phyloP scores from a whole-genome alignment of 2,797 vertebrate species.

The Cossypha polioptera region DNA sequence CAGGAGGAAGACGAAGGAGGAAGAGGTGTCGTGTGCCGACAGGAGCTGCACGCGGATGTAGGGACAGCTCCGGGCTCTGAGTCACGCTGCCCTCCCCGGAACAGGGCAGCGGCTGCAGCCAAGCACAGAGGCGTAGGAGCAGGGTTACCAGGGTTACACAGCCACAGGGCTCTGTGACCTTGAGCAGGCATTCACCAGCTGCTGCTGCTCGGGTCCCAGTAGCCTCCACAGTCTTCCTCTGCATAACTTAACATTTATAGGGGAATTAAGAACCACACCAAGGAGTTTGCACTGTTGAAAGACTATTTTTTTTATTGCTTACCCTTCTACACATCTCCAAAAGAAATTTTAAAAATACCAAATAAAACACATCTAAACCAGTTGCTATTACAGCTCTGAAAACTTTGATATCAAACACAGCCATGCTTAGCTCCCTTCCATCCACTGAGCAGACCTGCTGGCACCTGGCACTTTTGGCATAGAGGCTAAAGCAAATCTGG shows the following conservation, averaged over 20 bases:
- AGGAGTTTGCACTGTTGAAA: background rate
- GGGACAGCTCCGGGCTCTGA: background rate
- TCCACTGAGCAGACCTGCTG: background rate
- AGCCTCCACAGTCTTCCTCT: background rate
- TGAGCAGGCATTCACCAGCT: background rate
- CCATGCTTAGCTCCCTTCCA: background rate
- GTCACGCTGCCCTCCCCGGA: background rate
- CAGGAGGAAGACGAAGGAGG: background rate
- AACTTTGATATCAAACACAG: background rate
- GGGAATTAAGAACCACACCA: background rate
- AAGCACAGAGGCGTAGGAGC: background rate
- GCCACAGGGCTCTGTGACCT: background rate
- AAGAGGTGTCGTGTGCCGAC: accelerated
- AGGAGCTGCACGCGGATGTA: accelerated
- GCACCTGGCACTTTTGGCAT: background rate
- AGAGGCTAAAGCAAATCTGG: background rate
- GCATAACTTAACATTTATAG: background rate
- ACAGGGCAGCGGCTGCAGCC: background rate
- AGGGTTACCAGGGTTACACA: accelerated
- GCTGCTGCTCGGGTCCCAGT: background rate
- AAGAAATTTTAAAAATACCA: background rate
- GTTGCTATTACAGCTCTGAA: background rate
- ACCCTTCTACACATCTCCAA: background rate
- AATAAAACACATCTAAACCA: background rate
- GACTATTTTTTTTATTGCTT: slow-evolving; percentile 44